Evolutionary conservation across 1,140 invertebrate genomes (phyloP), one percentile per base, ranked within the genome.

Genomic region (Tyrophagus putrescentiae): DNA sequence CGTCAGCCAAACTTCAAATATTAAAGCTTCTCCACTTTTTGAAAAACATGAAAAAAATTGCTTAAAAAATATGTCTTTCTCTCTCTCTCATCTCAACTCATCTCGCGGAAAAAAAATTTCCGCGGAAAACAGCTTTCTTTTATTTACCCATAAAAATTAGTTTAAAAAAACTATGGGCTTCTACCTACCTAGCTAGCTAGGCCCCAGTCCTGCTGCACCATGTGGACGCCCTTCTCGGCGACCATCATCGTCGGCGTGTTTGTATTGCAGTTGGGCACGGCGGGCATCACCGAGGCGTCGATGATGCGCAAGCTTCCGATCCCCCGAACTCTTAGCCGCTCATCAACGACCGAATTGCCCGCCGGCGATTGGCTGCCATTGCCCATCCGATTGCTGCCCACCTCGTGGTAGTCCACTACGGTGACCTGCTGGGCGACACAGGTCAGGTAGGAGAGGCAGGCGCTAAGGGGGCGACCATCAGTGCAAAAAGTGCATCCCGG

Each of bases 221-320:
- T 25, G 13, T 88, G 84, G 0, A n/a, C 77, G 1, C 82, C 85
- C 69, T 89, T 91, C 68, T 94, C 90, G 0, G 76, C 86, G 31
- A 89, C 85, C 85, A 87, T 87, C 41, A 88, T 84, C 4, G 80
- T 74, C 0, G 84, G 81, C 7, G 84, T 84, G 67, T 87, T 87
- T 0, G 85, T 87, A 63, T 88, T 89, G 0, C 83, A 85, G 57
- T 83, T 85, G 0, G 86, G 82, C 34, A 87, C 71, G 62, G 79
- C 84, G 0, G 86, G 86, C 83, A 89, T 85, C 2, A 89, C 84
- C 50, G 84, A 86, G 0, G 83, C 85, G 68, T 91, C 86, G n/a
- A 86, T 82, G 0, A 90, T 86, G 3, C 87, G 74, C 4, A 91
- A 69, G 0, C 84, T 84, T 60, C 78, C 77, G 0, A 89, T 73